Percentiles rank a stretch among this genome's conserved stretches.
Evolutionary conservation across 1,140 invertebrate species (phyloP).

Genomic region (Drosophila gunungcola): DNA sequence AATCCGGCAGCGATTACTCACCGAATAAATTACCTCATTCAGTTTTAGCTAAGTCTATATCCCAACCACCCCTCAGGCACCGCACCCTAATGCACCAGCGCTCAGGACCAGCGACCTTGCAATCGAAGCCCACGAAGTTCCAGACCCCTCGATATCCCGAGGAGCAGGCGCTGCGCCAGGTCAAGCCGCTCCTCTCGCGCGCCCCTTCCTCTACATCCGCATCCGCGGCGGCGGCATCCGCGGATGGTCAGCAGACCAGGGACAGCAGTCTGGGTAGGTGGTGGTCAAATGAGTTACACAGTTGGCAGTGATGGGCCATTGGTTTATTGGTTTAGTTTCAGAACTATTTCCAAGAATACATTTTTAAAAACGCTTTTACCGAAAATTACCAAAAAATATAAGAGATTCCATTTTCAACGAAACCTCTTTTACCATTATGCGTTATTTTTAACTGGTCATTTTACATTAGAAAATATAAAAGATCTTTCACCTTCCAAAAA

Average conservation of each 20-base stretch:
- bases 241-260: slow-evolving; percentile 69
- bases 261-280: slow-evolving; percentile 83
- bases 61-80: slow-evolving; percentile 84
- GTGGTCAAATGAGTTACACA: background rate
- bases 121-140: slow-evolving; percentile 83
- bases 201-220: slow-evolving; percentile 10
- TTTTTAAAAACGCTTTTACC: background rate
- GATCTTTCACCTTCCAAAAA: too few species aligned
- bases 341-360: too few species aligned
- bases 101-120: slow-evolving; percentile 79
- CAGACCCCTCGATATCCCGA: slow-evolving; percentile 84
- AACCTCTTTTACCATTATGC: too few species aligned
- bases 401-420: too few species aligned
- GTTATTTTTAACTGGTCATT: too few species aligned
- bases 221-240: slow-evolving; percentile 35
- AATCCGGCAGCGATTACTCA: slow-evolving; percentile 85
- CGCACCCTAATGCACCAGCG: slow-evolving; percentile 83
- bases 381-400: background rate
- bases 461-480: too few species aligned
- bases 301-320: slow-evolving; percentile 6
- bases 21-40: slow-evolving; percentile 85
- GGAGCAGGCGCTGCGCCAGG: slow-evolving; percentile 78
- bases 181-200: slow-evolving; percentile 72
- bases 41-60: slow-evolving; percentile 85
- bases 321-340: too few species aligned